A percentile compares a stretch with the other conserved stretches of the same genome.
Conservation (phyloP, 2,888 invertebrate genomes). For the Tachina grossa region DNA sequence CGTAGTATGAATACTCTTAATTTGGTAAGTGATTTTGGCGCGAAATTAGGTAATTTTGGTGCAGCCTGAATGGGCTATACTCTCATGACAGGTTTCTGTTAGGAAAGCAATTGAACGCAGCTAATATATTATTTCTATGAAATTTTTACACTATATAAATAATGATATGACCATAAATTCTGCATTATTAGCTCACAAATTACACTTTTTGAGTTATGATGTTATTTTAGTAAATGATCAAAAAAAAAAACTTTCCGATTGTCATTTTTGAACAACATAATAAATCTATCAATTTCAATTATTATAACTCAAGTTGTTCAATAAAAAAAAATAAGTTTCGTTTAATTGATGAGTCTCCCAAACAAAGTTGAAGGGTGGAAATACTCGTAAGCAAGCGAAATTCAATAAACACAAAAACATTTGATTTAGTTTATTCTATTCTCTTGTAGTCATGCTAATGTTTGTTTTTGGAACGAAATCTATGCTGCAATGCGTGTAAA, state of each 20-base stretch:
- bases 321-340: not conserved
- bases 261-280: conserved; percentile 1
- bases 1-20: no score
- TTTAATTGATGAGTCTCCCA: conserved; percentile 15
- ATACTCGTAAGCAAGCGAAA: not conserved
- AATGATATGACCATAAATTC: not conserved
- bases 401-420: conserved; percentile 5
- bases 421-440: not conserved
- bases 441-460: not conserved
- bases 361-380: not conserved
- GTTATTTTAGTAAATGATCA: no score
- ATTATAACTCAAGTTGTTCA: conserved; percentile 25
- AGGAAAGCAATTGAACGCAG: no score
- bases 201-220: no score
- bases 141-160: no score
- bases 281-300: conserved; percentile 59
- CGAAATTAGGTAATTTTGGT: no score
- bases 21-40: no score
- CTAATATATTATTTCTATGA: no score
- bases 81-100: no score
- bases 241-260: not conserved
- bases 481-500: conserved; percentile 23
- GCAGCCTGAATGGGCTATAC: no score
- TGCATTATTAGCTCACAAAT: no score
- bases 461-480: not conserved